phyloP scores from a whole-genome alignment of 2,113 vertebrate genomes.

The Orientallactaga bullata region DNA sequence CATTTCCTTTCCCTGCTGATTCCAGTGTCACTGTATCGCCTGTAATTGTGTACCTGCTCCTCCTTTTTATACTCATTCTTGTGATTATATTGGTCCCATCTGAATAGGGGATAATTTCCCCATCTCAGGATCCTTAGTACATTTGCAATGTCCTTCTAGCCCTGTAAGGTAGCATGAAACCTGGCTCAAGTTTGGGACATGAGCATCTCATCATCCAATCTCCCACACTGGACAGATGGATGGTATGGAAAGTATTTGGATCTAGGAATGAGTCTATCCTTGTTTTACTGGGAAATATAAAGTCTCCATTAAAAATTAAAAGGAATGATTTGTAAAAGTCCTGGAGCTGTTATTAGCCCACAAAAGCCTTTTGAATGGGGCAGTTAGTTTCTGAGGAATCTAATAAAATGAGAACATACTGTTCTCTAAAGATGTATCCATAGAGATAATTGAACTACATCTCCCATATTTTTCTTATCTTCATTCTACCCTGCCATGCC shows the following conservation, averaged over 20 bases:
- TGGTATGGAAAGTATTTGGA: not conserved
- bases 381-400: constrained; percentile 54
- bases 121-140: not conserved
- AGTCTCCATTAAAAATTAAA: constrained; percentile 67
- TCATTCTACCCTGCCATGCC: not conserved
- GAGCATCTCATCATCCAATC: not conserved
- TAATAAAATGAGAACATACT: constrained; percentile 70
- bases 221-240: not conserved
- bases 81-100: not conserved
- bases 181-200: not conserved
- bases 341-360: constrained; percentile 48
- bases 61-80: not conserved
- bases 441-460: constrained; percentile 42
- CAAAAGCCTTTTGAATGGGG: constrained; percentile 46
- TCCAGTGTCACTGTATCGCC: not conserved
- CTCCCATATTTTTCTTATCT: constrained; percentile 29
- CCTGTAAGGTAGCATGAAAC: not conserved
- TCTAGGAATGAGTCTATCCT: constrained; percentile 41
- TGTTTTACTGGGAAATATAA: constrained; percentile 64
- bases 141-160: not conserved
- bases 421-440: constrained; percentile 32
- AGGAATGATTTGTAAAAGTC: constrained; percentile 43
- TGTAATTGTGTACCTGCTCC: not conserved
- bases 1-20: not conserved
- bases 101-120: not conserved